Evolutionary conservation across 2,888 invertebrate species (phyloP), one percentile per base, ranked within the genome.

Genomic region (Diaphora mendica): DNA sequence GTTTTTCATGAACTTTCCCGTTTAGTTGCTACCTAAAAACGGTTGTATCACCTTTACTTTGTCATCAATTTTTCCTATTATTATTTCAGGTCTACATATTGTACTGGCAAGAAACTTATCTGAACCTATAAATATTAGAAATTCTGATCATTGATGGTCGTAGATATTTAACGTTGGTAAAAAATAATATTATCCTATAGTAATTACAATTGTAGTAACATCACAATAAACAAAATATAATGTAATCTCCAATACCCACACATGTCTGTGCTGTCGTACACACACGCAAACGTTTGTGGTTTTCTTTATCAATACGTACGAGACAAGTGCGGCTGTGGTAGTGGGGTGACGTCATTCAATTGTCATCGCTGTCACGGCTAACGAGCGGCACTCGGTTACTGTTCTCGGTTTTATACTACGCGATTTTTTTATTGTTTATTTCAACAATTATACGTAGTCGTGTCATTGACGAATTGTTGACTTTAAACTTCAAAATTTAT

Each of bases 321-420:
- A 75, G 15, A 75, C 82, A 76, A 75, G 75, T 78, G 83, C 78
- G 79, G 77, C 77, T 76, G 85, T 87, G 89, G 86, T 88, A 85
- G 83, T 85, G 77, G 79, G 87, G 77, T 95, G 95, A 95, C 95
- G 95, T 95, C 95, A 95, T 87, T 83, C 88, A 91, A 94, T 95
- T 95, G 95, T 94, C 94, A 93, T 91, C 91, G 91, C 90, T 92
- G 93, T 93, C 94, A 94, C 87, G 94, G 94, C 91, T 93, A 94
- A 93, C 94, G 89, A 93, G 92, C 85, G 87, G 81, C 88, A 91
- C 88, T 91, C 89, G 89, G 90, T 90, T 91, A 90, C 90, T 88
- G 88, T 86, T 86, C 77, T 82, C 75, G 77, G 75, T 74, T 80
- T 44, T 77, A 78, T 88, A 89, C 82, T 85, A 86, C 81, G 77